These are phyloP conservation scores for Danio kyathit DNA, from an alignment of 2,797 vertebrate genomes.

Conservation along the genomic window DNA sequence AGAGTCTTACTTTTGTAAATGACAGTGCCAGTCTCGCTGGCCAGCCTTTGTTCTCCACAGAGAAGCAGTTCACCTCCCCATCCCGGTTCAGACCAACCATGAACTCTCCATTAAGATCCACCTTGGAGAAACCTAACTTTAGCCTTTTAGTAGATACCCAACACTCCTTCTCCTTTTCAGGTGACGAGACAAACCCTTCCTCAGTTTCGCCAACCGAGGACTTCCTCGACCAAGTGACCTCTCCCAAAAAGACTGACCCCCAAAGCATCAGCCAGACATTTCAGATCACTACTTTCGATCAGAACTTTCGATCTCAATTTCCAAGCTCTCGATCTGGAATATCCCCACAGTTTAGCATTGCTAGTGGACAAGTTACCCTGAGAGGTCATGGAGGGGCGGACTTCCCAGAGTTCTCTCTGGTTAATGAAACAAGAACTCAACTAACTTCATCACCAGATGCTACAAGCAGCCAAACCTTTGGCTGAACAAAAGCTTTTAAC, in stretches of 20 bases:
- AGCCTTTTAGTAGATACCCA: conserved; percentile 96
- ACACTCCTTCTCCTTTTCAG: conserved; percentile 97
- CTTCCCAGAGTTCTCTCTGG: conserved; percentile 96
- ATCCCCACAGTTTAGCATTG: conserved; percentile 92
- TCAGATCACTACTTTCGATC: conserved; percentile 96
- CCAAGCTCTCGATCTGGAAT: conserved; percentile 90
- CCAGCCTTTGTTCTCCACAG: conserved; percentile 93
- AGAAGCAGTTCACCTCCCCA: conserved; percentile 94
- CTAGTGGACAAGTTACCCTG: conserved; percentile 96
- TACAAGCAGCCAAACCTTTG: conserved; percentile 95
- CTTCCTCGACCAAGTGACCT: conserved; percentile 97
- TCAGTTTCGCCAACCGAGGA: conserved; percentile 94
- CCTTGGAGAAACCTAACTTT: conserved; percentile 96
- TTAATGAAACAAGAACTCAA: conserved; percentile 95
- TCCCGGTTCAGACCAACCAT: conserved; percentile 94
- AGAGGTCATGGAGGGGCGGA: conserved; percentile 91
- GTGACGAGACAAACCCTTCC: conserved; percentile 92
- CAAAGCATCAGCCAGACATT: conserved; percentile 94
- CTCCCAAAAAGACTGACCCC: conserved; percentile 94
- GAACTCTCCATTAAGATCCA: conserved; percentile 93
- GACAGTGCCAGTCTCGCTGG: conserved; percentile 92
- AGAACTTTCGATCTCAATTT: conserved; percentile 96
- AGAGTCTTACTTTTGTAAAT: conserved; percentile 95
- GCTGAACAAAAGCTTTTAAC: conserved; percentile 77
- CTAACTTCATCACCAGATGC: conserved; percentile 96